These are phyloP conservation scores for Meles meles DNA, from an alignment of 2,113 vertebrate genomes.

Conservation along the genomic window DNA sequence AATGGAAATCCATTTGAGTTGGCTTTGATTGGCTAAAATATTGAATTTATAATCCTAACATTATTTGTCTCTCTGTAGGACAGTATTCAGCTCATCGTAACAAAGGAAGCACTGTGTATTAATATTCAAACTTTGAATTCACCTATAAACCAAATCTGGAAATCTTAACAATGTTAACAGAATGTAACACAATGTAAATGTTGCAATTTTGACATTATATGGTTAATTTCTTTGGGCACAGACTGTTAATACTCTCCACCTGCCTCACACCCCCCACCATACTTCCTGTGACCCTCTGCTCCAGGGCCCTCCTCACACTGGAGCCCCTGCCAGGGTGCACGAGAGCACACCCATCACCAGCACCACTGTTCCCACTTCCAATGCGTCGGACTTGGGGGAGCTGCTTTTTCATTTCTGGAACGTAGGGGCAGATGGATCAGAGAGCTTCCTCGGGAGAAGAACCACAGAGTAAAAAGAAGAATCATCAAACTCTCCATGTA, in stretches of 20 bases:
- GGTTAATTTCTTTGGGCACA: not conserved
- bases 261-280: rapidly evolving
- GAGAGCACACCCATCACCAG: not conserved
- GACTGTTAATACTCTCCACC: not conserved
- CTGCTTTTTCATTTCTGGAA: not conserved
- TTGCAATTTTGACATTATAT: not conserved
- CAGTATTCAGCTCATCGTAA: not conserved
- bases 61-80: not conserved
- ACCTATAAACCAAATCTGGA: not conserved
- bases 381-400: not conserved
- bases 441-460: not conserved
- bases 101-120: not conserved
- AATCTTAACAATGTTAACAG: not conserved
- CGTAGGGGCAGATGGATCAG: not conserved
- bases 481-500: not conserved
- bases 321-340: not conserved
- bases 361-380: not conserved
- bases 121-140: not conserved
- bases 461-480: not conserved
- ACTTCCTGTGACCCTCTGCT: not conserved
- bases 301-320: not conserved
- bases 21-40: not conserved
- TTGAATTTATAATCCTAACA: not conserved
- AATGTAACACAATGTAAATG: not conserved
- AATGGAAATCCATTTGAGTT: not conserved